phyloP scores from a whole-genome alignment of 2,113 vertebrate species.

The Cyanocitta stelleri region DNA sequence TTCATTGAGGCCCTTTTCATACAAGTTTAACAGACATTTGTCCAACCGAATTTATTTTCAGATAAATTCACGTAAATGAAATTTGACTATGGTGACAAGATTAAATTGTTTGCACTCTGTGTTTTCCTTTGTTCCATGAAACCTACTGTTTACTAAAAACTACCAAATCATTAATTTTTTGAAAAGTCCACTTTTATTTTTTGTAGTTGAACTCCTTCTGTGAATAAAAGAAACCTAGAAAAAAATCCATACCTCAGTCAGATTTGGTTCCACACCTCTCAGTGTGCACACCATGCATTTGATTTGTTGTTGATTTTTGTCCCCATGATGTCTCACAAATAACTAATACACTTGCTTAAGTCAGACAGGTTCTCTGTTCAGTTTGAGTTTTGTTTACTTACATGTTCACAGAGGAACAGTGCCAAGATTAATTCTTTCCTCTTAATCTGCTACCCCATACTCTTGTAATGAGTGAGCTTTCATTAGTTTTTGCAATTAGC shows the following conservation, averaged over 20 bases:
- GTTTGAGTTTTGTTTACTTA: slow-evolving; percentile 10
- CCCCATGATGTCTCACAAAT: neutral
- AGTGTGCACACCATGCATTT: neutral
- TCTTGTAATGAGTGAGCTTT: neutral
- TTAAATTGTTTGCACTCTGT: neutral
- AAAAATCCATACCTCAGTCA: neutral
- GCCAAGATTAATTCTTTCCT: slow-evolving; percentile 31
- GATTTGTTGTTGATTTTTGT: neutral
- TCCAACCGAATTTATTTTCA: neutral
- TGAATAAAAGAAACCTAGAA: neutral
- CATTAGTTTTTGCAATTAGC: slow-evolving; percentile 2
- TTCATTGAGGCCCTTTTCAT: neutral
- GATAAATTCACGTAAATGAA: neutral
- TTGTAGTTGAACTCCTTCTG: neutral
- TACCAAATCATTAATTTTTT: neutral
- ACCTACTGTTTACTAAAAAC: neutral
- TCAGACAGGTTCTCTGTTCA: neutral
- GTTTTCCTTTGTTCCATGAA: neutral
- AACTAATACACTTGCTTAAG: neutral
- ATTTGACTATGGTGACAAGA: neutral
- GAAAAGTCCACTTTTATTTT: neutral
- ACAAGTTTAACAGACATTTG: neutral
- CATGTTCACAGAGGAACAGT: neutral
- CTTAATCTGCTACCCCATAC: slow-evolving; percentile 40
- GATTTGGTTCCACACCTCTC: neutral